Evolutionary conservation across 35 echinoderm and acorn worm species (phyloP).

Genomic region (Ophioderma brevispina): DNA sequence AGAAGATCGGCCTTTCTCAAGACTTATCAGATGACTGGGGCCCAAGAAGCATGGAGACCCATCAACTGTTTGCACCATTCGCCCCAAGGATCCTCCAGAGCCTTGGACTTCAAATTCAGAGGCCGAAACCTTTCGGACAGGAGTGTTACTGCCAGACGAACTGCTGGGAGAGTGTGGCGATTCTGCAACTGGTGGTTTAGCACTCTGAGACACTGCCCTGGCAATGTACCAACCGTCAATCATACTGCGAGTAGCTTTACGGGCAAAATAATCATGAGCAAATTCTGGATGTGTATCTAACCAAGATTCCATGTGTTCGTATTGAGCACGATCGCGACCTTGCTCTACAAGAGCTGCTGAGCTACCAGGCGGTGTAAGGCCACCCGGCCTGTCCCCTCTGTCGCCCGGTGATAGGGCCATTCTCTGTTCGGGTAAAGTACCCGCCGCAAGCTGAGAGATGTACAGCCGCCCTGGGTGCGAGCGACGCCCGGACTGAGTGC

Average conservation of each 20-base stretch:
- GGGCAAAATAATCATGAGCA: conserved; percentile 96
- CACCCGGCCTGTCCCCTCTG: not conserved
- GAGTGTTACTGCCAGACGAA: conserved; percentile 98
- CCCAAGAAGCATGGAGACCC: conserved; percentile 95
- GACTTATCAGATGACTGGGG: conserved; percentile 52
- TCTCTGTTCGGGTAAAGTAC: not conserved
- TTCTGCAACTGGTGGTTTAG: conserved; percentile 82
- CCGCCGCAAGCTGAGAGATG: not conserved
- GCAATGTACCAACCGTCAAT: conserved; percentile 99
- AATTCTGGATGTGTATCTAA: conserved; percentile 91
- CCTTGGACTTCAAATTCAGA: conserved; percentile 98
- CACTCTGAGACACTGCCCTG: conserved; percentile 88
- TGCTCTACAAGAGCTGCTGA: not conserved
- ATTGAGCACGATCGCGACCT: conserved; percentile 49
- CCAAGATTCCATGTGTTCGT: conserved; percentile 91
- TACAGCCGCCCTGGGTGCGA: conserved; percentile 10
- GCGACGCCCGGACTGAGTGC: not conserved
- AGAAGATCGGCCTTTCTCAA: conserved; percentile 71
- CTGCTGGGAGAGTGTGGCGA: conserved; percentile 85
- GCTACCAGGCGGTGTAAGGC: not conserved
- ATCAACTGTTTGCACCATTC: conserved; percentile 96
- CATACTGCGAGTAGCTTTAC: conserved; percentile 95
- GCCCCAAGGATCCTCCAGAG: conserved; percentile 81
- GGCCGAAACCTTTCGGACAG: conserved; percentile 95
- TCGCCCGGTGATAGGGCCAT: conserved; percentile 10